Conservation (phyloP, 2,113 vertebrate species). For the Uria aalge region DNA sequence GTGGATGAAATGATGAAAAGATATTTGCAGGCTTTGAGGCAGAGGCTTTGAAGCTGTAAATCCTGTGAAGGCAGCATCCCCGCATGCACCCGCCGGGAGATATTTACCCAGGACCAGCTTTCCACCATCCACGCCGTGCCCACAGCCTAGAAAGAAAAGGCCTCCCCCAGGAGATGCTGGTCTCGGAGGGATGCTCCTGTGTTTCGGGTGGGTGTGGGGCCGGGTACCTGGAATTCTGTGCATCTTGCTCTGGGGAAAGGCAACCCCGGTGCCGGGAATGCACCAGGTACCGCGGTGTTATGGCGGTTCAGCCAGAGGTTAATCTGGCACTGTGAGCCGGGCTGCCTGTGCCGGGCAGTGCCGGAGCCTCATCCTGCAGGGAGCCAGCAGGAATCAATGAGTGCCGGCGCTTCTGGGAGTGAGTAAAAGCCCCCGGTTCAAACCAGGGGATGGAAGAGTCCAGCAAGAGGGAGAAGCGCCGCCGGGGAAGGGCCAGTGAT, state of each 20-base stretch:
- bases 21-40: slow-evolving; percentile 68
- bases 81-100: neutral
- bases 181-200: neutral
- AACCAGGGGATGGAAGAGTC: neutral
- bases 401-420: neutral
- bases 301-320: neutral
- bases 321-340: fast-evolving
- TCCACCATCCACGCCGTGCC: neutral
- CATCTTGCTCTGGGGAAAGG: neutral
- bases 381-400: neutral
- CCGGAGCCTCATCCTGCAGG: neutral
- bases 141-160: neutral
- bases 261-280: fast-evolving
- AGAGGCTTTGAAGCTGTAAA: slow-evolving; percentile 65
- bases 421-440: neutral
- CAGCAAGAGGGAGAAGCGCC: fast-evolving
- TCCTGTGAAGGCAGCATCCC: slow-evolving; percentile 50
- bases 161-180: neutral
- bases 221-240: neutral
- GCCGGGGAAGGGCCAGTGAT: fast-evolving
- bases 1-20: slow-evolving; percentile 66
- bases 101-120: slow-evolving; percentile 38
- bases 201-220: neutral
- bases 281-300: fast-evolving
- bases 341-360: neutral